These are phyloP conservation scores for Acanthosoma haemorrhoidale DNA, from an alignment of 2,888 invertebrate species.

Conservation along the genomic window DNA sequence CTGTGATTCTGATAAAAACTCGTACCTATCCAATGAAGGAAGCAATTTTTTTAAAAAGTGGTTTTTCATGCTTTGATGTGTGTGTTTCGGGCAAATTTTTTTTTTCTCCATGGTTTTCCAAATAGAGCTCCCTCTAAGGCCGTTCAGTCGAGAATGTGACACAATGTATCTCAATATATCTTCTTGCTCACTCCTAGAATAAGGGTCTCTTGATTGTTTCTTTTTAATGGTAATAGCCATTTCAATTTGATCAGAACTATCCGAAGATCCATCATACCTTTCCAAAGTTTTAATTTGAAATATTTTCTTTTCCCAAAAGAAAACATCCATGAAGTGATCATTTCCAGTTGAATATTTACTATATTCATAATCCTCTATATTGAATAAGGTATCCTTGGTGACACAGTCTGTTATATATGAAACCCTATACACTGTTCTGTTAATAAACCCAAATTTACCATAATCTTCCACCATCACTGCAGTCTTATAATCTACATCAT, in stretches of 20 bases:
- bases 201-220: conserved; percentile 2
- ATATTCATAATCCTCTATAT: conserved; percentile 18
- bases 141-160: not conserved
- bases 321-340: not conserved
- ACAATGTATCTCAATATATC: conserved; percentile 11
- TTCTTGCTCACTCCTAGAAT: conserved; percentile 5
- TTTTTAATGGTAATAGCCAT: not conserved
- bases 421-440: not conserved
- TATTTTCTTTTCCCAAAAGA: not conserved
- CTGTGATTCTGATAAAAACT: conserved; percentile 11
- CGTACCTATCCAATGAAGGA: conserved; percentile 12
- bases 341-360: not conserved
- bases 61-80: conserved; percentile 30
- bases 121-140: conserved; percentile 21
- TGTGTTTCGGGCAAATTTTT: conserved; percentile 14
- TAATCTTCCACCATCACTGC: conserved; percentile 14
- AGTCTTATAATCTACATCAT: not conserved
- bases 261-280: not conserved
- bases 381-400: not conserved
- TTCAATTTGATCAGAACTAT: not conserved
- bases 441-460: not conserved
- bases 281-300: not conserved
- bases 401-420: conserved; percentile 4
- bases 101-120: conserved; percentile 20
- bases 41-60: conserved; percentile 23